Percentiles rank a stretch among this genome's conserved stretches.
phyloP scores from a whole-genome alignment of 2,888 invertebrate species.

The Acleris sparsana region DNA sequence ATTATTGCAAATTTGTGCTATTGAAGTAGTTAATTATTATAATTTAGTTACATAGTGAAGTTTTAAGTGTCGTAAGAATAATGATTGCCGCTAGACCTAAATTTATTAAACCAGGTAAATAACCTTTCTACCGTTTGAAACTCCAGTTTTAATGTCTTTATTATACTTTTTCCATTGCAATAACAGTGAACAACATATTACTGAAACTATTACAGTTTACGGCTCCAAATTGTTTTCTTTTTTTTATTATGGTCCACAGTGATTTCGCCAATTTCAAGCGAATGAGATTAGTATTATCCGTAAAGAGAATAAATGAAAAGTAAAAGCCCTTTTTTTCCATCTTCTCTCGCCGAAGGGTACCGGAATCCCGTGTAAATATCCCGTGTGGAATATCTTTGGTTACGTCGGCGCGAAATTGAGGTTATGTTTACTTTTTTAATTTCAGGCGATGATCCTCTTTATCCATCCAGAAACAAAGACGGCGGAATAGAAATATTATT shows the following conservation, averaged over 20 bases:
- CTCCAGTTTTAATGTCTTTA: neutral
- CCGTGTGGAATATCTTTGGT: neutral
- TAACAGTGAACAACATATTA: too few species aligned
- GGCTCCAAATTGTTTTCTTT: too few species aligned
- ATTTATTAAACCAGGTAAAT: conserved; percentile 70
- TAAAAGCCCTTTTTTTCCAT: too few species aligned
- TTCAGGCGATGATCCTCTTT: conserved; percentile 57
- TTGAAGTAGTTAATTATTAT: too few species aligned
- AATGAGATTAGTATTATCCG: too few species aligned
- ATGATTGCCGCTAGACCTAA: conserved; percentile 61
- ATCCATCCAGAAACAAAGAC: conserved; percentile 70
- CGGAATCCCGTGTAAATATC: too few species aligned
- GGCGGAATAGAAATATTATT: conserved; percentile 67
- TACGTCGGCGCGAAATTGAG: conserved; percentile 1
- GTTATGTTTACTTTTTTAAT: conserved; percentile 33
- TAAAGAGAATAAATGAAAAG: too few species aligned
- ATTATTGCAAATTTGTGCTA: neutral
- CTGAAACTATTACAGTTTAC: too few species aligned
- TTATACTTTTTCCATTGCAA: neutral
- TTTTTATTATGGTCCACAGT: too few species aligned
- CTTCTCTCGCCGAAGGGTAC: too few species aligned
- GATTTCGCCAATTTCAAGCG: too few species aligned
- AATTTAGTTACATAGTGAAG: neutral
- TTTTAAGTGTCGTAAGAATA: conserved; percentile 13
- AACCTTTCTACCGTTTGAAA: conserved; percentile 1